phyloP scores from a whole-genome alignment of 2,797 vertebrate genomes.

The Crenuchus spilurus region DNA sequence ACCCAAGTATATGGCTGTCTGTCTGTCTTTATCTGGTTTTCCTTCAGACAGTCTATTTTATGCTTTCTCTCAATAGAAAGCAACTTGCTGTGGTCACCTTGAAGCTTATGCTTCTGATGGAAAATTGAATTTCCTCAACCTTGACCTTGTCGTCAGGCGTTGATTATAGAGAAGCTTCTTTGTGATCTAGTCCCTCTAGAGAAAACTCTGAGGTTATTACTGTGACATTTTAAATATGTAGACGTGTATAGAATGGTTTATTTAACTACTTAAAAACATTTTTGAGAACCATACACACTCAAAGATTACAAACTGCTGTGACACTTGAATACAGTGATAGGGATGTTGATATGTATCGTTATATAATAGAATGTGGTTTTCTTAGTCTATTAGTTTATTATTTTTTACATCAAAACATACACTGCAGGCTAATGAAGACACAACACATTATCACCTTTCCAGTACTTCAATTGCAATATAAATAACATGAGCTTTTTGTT shows the following conservation, averaged over 20 bases:
- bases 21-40: background rate
- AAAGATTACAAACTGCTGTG: background rate
- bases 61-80: background rate
- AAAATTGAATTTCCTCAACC: conserved; percentile 51
- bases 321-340: background rate
- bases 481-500: no score
- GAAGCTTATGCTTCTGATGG: conserved; percentile 39
- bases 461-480: no score
- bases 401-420: no score
- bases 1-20: no score
- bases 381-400: no score
- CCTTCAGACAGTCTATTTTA: background rate
- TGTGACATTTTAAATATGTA: conserved; percentile 40
- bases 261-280: background rate
- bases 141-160: conserved; percentile 61
- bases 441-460: no score
- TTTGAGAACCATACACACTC: background rate
- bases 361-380: no score
- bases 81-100: conserved; percentile 51
- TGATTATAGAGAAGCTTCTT: conserved; percentile 51
- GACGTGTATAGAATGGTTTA: conserved; percentile 29
- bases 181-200: conserved; percentile 21
- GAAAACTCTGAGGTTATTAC: conserved; percentile 37
- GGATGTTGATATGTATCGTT: no score
- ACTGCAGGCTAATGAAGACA: no score